These are phyloP conservation scores for Amorpha juglandis DNA, from an alignment of 2,888 invertebrate genomes.

Conservation along the genomic window DNA sequence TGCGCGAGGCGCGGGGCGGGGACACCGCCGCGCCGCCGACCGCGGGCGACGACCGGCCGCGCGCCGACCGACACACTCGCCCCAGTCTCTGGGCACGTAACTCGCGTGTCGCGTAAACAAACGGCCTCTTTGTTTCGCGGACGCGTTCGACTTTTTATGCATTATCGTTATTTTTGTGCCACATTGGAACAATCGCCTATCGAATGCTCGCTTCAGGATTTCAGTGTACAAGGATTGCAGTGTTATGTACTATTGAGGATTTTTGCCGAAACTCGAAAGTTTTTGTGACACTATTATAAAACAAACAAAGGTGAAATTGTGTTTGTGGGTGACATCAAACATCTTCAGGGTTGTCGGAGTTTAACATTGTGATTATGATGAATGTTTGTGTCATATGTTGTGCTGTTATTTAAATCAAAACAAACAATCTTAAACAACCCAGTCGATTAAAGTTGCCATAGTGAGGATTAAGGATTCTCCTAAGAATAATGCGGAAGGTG, in stretches of 20 bases:
- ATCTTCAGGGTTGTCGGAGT: neutral
- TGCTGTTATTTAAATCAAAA: constrained; percentile 25
- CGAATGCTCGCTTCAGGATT: constrained; percentile 69
- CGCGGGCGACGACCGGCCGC: constrained; percentile 56
- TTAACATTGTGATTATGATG: constrained; percentile 23
- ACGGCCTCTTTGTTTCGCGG: constrained; percentile 66
- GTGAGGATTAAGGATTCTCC: constrained; percentile 87
- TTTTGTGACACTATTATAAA: constrained; percentile 28
- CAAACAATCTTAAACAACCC: constrained; percentile 25
- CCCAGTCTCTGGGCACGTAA: constrained; percentile 61
- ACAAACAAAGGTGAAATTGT: constrained; percentile 23
- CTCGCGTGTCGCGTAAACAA: constrained; percentile 45
- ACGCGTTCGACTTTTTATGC: constrained; percentile 42
- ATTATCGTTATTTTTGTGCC: constrained; percentile 67
- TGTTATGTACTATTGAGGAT: constrained; percentile 64
- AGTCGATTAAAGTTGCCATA: constrained; percentile 83
- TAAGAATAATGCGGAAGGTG: constrained; percentile 84
- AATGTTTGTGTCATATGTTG: constrained; percentile 29
- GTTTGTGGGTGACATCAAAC: constrained; percentile 11
- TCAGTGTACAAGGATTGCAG: constrained; percentile 82
- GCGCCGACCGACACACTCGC: constrained; percentile 69
- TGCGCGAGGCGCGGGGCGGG: constrained; percentile 62
- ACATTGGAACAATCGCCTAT: constrained; percentile 46
- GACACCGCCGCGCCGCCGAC: constrained; percentile 49
- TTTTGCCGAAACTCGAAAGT: constrained; percentile 41